phyloP scores from a whole-genome alignment of 2,113 vertebrate species.

The Crotalus viridis region DNA sequence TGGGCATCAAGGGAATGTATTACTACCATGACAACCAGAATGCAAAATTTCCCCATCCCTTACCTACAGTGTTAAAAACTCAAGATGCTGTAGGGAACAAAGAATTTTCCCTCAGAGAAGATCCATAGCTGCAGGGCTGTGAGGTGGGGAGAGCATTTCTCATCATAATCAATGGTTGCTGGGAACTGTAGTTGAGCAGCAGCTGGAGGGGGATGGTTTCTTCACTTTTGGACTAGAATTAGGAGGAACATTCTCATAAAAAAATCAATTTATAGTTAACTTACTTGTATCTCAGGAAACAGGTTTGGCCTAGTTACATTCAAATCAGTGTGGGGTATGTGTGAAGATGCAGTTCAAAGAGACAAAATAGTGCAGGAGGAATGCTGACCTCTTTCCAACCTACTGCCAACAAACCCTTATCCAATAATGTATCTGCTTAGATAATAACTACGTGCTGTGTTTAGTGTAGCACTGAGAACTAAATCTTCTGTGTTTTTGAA shows the following conservation, averaged over 20 bases:
- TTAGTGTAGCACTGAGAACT: neutral
- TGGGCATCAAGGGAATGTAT: slow-evolving; percentile 53
- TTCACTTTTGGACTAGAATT: neutral
- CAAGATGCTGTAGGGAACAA: slow-evolving; percentile 33
- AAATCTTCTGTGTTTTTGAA: neutral
- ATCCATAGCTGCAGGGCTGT: neutral
- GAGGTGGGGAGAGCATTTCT: neutral
- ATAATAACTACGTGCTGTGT: neutral
- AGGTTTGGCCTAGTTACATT: neutral
- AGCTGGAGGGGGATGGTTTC: neutral
- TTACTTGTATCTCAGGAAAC: neutral
- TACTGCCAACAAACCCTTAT: neutral
- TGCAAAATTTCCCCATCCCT: neutral
- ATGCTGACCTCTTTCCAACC: neutral
- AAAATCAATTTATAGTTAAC: neutral
- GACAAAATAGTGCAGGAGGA: neutral
- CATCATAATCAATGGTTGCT: neutral
- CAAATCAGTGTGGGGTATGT: neutral
- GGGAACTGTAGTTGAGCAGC: neutral
- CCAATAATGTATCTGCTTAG: neutral
- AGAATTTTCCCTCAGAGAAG: slow-evolving; percentile 22
- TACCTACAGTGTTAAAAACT: neutral
- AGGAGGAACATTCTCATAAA: neutral
- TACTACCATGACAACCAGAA: neutral
- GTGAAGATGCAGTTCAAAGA: neutral